Base-by-base conservation (phyloP, 2,113 vertebrate species). In the Zapornia atra region DNA sequence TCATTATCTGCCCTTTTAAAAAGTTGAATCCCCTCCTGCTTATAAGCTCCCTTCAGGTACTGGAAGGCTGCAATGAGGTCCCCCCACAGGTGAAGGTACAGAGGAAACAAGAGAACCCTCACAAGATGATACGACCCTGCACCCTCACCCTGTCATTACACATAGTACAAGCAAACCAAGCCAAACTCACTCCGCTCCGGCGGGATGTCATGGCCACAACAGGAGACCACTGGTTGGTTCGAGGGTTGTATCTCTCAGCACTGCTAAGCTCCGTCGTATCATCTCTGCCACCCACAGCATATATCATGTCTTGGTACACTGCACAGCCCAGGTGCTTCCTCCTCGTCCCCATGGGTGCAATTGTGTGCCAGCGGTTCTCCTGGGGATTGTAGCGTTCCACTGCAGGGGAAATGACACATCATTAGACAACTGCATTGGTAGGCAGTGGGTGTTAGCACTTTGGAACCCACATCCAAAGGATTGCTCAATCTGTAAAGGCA, bases 291-390 rank as follows among this genome's bases (percentile, higher is more conserved):
- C 99, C 99, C 20, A 99, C 99, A 1, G 99, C 99, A 54, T 99
- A 99, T 93, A 99, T 99, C 99, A 99, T 99, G 97, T 99, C 99
- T 97, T 99, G 99, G 95, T 99, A 99, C 48, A 99, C 99, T 0
- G 99, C 99, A 68, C 99, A 99, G 97, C 99, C 99, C 5, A 99
- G 98, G 95, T 99, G 99, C 92, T 99, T 99, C 95, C 99, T 98
- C 64, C 99, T 98, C 0, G 99, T 99, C 26, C 99, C 99, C 99
- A 99, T 99, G 19, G 99, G 99, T 5, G 99, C 99, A 53, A 99
- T 99, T 0, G 99, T 99, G 97, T 99, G 99, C 99, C 99, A 99
- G 82, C 99, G 99, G 98, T 99, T 99, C 96, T 99, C 99, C 96
- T 99, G 99, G 16, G 99, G 99, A 85, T 99, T 99, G 97, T 99